A percentile compares a stretch with the other conserved stretches of the same genome.
Conservation (phyloP, 2,797 vertebrate genomes). For the Cryptoblepharus egeriae region DNA sequence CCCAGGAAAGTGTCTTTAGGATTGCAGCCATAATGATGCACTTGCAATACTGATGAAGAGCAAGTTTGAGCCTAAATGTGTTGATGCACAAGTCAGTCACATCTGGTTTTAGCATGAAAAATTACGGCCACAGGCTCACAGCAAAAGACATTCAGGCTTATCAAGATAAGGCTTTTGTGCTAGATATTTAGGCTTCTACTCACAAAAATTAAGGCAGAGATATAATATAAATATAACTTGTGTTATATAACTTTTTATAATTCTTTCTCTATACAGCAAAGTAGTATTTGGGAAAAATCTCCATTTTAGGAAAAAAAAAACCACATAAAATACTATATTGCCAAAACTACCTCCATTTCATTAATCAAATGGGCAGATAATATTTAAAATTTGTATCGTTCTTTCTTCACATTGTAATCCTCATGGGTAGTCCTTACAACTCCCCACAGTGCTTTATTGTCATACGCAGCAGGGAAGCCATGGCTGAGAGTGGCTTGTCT, state of each 20-base stretch:
- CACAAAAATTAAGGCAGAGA: background rate
- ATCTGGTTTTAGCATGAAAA: background rate
- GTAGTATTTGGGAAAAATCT: background rate
- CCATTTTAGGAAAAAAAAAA: background rate
- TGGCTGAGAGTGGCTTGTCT: no score
- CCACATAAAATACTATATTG: background rate
- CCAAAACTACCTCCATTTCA: background rate
- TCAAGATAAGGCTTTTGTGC: background rate
- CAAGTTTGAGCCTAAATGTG: background rate
- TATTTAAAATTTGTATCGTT: background rate
- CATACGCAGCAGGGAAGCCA: no score
- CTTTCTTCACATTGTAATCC: no score
- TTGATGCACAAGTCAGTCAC: background rate
- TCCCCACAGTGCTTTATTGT: no score
- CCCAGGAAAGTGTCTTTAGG: no score
- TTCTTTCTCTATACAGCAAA: background rate
- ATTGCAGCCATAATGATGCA: rapidly evolving
- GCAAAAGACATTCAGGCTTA: background rate
- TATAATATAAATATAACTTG: background rate
- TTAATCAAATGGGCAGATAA: background rate
- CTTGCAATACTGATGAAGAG: background rate
- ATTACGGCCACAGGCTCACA: background rate
- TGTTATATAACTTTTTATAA: background rate
- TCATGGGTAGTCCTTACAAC: no score
- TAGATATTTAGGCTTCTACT: no score